Conservation (phyloP, 1,140 invertebrate genomes). For the Macrobrachium nipponense region DNA sequence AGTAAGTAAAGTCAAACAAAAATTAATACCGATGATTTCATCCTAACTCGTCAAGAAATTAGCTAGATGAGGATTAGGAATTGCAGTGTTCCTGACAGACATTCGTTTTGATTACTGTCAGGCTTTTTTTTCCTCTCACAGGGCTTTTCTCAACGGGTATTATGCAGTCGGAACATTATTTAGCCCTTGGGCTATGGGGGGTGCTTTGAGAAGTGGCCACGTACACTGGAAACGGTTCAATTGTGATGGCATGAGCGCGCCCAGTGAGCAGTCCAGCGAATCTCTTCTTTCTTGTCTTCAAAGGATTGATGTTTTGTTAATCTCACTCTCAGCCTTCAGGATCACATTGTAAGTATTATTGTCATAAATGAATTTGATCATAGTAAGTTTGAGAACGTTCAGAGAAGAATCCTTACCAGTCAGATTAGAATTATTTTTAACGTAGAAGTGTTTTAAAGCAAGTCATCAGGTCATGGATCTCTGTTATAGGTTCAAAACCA, state of each 20-base stretch:
- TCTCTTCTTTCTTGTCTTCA: conserved; percentile 12
- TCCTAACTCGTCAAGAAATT: background rate
- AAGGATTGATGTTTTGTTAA: no score
- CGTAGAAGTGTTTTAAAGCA: no score
- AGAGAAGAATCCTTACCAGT: no score
- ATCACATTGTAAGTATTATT: conserved; percentile 10
- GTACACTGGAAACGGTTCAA: conserved; percentile 18
- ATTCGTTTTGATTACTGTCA: background rate
- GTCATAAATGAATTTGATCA: background rate
- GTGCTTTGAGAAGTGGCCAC: conserved; percentile 5
- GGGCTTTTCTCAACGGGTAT: conserved; percentile 15
- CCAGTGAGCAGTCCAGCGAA: background rate
- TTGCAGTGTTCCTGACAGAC: background rate
- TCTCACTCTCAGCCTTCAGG: background rate
- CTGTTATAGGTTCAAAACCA: no score
- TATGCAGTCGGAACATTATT: conserved; percentile 37
- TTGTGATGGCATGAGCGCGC: background rate
- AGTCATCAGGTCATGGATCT: no score
- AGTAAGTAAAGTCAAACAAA: no score
- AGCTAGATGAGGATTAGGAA: background rate
- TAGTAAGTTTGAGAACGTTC: no score
- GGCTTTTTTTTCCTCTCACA: background rate
- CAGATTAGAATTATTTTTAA: no score
- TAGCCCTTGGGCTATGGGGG: conserved; percentile 30
- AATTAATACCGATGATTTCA: no score